Evolutionary conservation across 2,797 vertebrate genomes (phyloP).

Genomic region (Acropternis orthonyx): DNA sequence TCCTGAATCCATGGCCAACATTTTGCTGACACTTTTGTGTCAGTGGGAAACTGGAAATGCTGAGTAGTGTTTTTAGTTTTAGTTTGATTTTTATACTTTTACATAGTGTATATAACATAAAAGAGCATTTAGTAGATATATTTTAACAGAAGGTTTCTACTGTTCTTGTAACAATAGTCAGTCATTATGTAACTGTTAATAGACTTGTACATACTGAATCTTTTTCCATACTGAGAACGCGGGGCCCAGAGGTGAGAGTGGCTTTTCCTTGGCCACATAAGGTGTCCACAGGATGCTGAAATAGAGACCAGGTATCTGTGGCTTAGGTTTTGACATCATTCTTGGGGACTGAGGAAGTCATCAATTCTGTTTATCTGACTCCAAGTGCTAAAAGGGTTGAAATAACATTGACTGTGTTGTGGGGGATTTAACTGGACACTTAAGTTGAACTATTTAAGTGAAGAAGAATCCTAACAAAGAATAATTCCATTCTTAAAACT

Average conservation of each 20-base stretch:
- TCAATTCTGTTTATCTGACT: neutral
- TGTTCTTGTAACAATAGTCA: neutral
- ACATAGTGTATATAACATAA: too few species aligned
- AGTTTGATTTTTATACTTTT: neutral
- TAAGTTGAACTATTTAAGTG: neutral
- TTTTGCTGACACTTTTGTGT: neutral
- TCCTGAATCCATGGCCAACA: neutral
- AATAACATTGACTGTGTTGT: neutral
- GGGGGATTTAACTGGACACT: neutral
- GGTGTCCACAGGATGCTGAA: neutral
- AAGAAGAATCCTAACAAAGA: neutral
- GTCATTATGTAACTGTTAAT: neutral
- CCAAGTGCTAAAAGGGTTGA: neutral
- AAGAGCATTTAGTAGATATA: fast-evolving
- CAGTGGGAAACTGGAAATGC: neutral
- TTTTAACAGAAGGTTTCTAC: neutral
- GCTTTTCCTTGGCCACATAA: neutral
- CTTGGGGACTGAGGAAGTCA: neutral
- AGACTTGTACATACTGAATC: fast-evolving
- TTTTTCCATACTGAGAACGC: neutral
- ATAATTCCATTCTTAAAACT: neutral
- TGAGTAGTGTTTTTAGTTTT: neutral
- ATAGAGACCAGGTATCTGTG: neutral
- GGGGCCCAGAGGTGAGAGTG: neutral
- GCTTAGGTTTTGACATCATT: neutral